Conservation (phyloP, 1,140 invertebrate species). For the Dreissena polymorpha region DNA sequence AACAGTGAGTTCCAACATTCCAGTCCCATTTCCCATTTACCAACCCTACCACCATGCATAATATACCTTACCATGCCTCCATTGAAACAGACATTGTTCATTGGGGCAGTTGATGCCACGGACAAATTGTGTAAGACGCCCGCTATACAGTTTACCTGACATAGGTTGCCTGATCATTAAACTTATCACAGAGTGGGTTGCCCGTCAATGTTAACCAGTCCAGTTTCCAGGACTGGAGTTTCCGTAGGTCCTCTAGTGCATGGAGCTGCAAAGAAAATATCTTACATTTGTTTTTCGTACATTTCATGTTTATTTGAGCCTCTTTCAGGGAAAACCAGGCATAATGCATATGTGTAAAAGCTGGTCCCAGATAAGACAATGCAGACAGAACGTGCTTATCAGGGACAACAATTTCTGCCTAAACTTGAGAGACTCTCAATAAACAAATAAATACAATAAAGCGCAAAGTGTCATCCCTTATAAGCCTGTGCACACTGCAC, state of each 20-base stretch:
- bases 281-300: background rate
- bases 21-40: too few relatives aligned
- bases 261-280: constrained; percentile 86
- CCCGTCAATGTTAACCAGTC: constrained; percentile 89
- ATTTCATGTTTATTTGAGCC: background rate
- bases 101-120: too few relatives aligned
- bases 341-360: constrained; percentile 1
- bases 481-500: too few relatives aligned
- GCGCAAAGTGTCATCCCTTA: background rate
- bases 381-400: too few relatives aligned
- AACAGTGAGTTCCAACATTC: too few relatives aligned
- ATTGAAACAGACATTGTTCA: too few relatives aligned
- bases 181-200: constrained; percentile 90
- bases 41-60: too few relatives aligned
- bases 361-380: background rate
- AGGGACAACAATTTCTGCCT: too few relatives aligned
- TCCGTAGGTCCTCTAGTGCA: constrained; percentile 85
- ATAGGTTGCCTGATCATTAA: constrained; percentile 88
- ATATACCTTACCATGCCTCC: too few relatives aligned
- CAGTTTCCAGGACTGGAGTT: constrained; percentile 86
- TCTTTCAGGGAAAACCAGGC: background rate
- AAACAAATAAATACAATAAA: too few relatives aligned
- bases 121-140: too few relatives aligned
- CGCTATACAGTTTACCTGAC: constrained; percentile 86
- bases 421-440: too few relatives aligned